phyloP scores from a whole-genome alignment of 1,140 invertebrate species.

The Brachionus rotundiformis region DNA sequence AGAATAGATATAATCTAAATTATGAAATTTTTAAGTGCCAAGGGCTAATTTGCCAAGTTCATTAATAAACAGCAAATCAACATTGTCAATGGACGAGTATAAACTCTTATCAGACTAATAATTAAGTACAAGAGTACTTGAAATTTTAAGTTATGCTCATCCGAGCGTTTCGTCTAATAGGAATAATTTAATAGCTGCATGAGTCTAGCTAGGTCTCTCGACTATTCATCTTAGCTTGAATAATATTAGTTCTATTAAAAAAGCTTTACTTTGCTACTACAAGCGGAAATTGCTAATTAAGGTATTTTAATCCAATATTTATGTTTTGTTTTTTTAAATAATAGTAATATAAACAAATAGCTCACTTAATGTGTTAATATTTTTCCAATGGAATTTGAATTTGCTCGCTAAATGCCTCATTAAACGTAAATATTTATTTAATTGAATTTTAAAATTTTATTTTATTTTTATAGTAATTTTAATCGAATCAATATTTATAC shows the following conservation, averaged over 20 bases:
- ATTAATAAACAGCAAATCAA: not conserved
- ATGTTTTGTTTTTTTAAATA: conserved; percentile 1
- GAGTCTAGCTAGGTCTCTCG: not conserved
- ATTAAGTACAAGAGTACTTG: conserved; percentile 1
- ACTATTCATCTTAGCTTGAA: not conserved
- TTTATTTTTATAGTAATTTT: not conserved
- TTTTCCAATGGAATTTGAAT: not conserved
- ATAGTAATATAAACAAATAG: not conserved
- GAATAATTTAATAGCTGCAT: not conserved
- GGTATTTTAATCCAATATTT: not conserved
- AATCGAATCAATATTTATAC: conserved; percentile 6
- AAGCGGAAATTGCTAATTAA: conserved; percentile 2
- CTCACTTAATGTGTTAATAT: not conserved
- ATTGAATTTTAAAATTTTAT: not conserved
- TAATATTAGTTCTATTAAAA: not conserved
- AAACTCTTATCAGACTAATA: not conserved
- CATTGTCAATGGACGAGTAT: too few relatives aligned
- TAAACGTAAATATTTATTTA: conserved; percentile 1
- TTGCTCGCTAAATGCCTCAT: conserved; percentile 11
- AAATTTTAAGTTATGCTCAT: not conserved
- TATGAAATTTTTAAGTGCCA: not conserved
- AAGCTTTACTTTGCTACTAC: not conserved
- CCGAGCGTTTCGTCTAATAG: not conserved
- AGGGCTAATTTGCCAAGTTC: not conserved
- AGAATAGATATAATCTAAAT: conserved; percentile 4